phyloP scores from a whole-genome alignment of 2,113 vertebrate genomes.

The Atherinomorus stipes region DNA sequence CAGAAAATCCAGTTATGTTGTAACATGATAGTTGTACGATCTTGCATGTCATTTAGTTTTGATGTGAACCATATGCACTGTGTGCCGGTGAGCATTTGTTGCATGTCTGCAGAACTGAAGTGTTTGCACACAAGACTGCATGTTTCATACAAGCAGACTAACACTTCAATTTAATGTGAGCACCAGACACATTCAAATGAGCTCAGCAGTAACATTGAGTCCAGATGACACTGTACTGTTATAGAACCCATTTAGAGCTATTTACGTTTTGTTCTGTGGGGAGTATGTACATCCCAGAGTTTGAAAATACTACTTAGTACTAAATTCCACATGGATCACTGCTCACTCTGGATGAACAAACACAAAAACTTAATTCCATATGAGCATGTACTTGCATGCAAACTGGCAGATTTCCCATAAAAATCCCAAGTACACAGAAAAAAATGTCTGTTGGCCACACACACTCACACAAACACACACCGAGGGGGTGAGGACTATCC shows the following conservation, averaged over 20 bases:
- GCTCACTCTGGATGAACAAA: slow-evolving; percentile 28
- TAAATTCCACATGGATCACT: slow-evolving; percentile 33
- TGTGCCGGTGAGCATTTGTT: slow-evolving; percentile 22
- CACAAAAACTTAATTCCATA: slow-evolving; percentile 28
- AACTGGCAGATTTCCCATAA: background rate
- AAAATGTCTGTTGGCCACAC: background rate
- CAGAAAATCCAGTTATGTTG: slow-evolving; percentile 5
- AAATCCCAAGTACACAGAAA: slow-evolving; percentile 2
- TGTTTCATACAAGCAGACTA: slow-evolving; percentile 6
- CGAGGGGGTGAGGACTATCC: slow-evolving; percentile 42
- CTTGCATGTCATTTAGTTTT: slow-evolving; percentile 27
- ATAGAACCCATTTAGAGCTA: slow-evolving; percentile 39
- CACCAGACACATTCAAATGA: slow-evolving; percentile 11
- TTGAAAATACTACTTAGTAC: slow-evolving; percentile 36
- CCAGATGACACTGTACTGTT: slow-evolving; percentile 23
- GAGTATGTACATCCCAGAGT: slow-evolving; percentile 19
- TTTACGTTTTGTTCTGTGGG: slow-evolving; percentile 21
- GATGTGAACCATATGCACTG: slow-evolving; percentile 62
- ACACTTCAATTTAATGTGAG: background rate
- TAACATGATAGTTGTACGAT: slow-evolving; percentile 39
- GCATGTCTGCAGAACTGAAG: slow-evolving; percentile 19
- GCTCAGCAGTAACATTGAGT: slow-evolving; percentile 25
- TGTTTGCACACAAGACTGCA: slow-evolving; percentile 14
- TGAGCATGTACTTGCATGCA: slow-evolving; percentile 11
- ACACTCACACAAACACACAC: slow-evolving; percentile 10